These are phyloP conservation scores for Malurus alboscapulatus DNA, from an alignment of 2,113 vertebrate genomes.

Conservation along the genomic window DNA sequence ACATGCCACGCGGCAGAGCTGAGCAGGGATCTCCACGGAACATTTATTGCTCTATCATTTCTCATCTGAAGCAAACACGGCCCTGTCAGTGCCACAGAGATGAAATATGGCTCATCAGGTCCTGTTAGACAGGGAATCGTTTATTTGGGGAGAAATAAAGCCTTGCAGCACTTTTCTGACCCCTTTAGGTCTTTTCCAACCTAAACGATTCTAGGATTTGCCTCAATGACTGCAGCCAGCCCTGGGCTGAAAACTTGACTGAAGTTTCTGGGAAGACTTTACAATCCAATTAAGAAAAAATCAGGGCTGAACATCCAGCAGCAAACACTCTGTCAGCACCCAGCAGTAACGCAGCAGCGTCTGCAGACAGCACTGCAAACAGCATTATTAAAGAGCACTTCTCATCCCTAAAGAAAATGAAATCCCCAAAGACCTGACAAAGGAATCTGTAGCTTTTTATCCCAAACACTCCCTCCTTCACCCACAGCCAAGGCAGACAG, in stretches of 20 bases:
- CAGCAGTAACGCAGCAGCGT: not conserved
- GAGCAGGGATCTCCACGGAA: not conserved
- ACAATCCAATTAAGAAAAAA: not conserved
- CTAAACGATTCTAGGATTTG: not conserved
- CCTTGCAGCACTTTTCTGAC: not conserved
- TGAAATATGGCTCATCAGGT: constrained; percentile 22
- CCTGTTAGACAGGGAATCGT: not conserved
- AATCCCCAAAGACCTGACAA: not conserved
- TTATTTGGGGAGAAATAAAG: not conserved
- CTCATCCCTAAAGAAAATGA: not conserved
- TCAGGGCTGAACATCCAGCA: not conserved
- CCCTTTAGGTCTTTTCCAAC: not conserved
- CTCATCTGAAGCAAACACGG: not conserved
- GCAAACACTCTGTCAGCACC: not conserved
- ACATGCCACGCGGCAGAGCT: not conserved
- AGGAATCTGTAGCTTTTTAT: not conserved
- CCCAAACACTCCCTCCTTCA: not conserved
- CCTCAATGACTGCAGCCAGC: not conserved
- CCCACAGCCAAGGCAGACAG: not conserved
- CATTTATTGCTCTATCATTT: not conserved
- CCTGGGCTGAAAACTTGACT: not conserved
- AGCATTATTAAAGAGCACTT: not conserved
- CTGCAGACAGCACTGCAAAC: not conserved
- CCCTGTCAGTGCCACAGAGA: not conserved
- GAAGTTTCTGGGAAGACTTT: not conserved